These are phyloP conservation scores for Athripsodes cinereus DNA, from an alignment of 2,888 invertebrate species.

Conservation along the genomic window DNA sequence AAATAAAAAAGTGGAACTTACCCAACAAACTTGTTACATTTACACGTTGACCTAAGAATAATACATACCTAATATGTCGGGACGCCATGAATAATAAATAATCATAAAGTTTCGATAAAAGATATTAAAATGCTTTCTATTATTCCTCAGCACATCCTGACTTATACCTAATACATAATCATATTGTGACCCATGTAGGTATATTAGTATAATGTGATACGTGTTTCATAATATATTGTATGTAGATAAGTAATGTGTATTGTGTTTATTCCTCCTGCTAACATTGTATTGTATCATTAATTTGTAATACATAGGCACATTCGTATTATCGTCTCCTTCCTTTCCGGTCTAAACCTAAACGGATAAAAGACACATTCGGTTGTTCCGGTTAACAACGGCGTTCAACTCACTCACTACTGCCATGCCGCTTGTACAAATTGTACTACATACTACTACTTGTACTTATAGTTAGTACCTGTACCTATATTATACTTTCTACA, in stretches of 20 bases:
- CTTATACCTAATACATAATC: no score
- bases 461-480: background rate
- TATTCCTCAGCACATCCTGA: no score
- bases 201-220: no score
- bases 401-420: background rate
- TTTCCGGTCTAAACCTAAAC: slow-evolving; percentile 14
- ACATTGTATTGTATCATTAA: background rate
- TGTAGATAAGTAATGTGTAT: background rate
- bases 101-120: no score
- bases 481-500: no score
- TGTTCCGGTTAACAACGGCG: slow-evolving; percentile 11
- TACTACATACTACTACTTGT: background rate
- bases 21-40: no score
- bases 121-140: no score
- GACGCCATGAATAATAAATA: no score
- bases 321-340: slow-evolving; percentile 8
- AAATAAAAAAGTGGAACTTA: no score
- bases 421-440: background rate
- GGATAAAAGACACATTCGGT: slow-evolving; percentile 8
- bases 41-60: no score
- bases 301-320: background rate
- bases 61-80: no score
- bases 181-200: no score
- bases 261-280: background rate
- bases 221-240: background rate